Evolutionary conservation across 2,888 invertebrate species (phyloP), one percentile per base, ranked within the genome.

Genomic region (Mylabris sibirica): DNA sequence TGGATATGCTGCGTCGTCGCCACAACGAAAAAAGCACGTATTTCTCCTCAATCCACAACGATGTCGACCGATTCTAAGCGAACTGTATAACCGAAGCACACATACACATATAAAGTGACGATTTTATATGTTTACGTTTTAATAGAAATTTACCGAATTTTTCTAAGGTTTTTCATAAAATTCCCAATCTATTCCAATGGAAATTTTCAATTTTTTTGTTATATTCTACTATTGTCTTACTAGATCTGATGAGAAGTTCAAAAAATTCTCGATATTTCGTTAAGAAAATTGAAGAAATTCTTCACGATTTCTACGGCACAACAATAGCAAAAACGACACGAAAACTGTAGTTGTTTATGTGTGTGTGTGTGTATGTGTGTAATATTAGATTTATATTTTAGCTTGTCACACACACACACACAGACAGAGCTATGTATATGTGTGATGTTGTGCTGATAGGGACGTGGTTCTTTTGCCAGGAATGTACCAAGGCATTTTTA

Each of bases 381-480:
- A 8, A 81, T 79, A 80, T 81, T 81, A 81, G 80, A 81, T 80
- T 81, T 44, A 11, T 81, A 80, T 80, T 82, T 82, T 81, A 79
- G 82, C 82, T 81, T 82, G 83, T 82, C 83, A 82, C 81, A 44
- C 41, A 35, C 30, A 30, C 30, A 30, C 30, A 30, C 30, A 30
- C 26, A 30, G 5, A 30, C 30, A 49, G 17, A 49, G 49, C 49
- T 20, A 20, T 44, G n/a, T n/a, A n/a, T n/a, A n/a, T n/a, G n/a
- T n/a, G 17, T 35, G 35, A 35, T 35, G 83, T 80, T 79, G 74
- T 75, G n/a, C n/a, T 78, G 80, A 79, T 82, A 81, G 82, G 81
- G 80, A 80, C 79, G 82, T 81, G 80, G 80, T 81, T 83, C 83
- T 84, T 83, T 82, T 79, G 82, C 82, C 83, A 84, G 83, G 84